Conservation (phyloP, 2,797 vertebrate genomes). For the Xyrichtys novacula region DNA sequence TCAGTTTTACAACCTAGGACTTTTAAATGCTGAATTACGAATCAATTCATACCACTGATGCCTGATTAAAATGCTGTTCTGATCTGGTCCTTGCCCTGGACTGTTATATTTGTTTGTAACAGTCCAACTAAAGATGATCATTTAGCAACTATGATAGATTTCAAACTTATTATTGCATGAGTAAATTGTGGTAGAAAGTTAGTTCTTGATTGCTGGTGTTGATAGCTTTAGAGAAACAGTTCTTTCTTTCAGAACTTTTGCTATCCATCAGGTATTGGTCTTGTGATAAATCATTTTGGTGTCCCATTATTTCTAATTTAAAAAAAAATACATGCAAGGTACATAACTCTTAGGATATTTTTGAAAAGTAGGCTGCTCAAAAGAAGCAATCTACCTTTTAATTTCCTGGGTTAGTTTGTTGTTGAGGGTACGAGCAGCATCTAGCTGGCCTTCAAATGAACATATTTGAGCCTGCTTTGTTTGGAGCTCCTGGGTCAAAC, state of each 20-base stretch:
- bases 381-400: slow-evolving; percentile 77
- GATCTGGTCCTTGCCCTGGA: too few relatives aligned
- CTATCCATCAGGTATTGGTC: too few relatives aligned
- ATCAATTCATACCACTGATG: too few relatives aligned
- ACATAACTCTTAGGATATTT: too few relatives aligned
- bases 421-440: slow-evolving; percentile 70
- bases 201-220: neutral
- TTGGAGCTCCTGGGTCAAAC: slow-evolving; percentile 84
- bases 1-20: neutral
- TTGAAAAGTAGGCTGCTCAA: too few relatives aligned
- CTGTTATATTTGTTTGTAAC: neutral
- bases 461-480: slow-evolving; percentile 84
- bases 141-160: too few relatives aligned
- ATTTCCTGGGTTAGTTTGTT: slow-evolving; percentile 79
- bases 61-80: neutral
- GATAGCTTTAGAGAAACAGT: neutral
- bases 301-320: too few relatives aligned
- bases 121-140: neutral
- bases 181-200: too few relatives aligned
- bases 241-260: neutral
- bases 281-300: too few relatives aligned
- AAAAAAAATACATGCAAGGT: neutral
- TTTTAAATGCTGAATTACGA: neutral
- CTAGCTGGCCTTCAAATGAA: slow-evolving; percentile 85
- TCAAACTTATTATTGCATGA: too few relatives aligned